Evolutionary conservation across 2,113 vertebrate species (phyloP).

Genomic region (Heteronetta atricapilla): DNA sequence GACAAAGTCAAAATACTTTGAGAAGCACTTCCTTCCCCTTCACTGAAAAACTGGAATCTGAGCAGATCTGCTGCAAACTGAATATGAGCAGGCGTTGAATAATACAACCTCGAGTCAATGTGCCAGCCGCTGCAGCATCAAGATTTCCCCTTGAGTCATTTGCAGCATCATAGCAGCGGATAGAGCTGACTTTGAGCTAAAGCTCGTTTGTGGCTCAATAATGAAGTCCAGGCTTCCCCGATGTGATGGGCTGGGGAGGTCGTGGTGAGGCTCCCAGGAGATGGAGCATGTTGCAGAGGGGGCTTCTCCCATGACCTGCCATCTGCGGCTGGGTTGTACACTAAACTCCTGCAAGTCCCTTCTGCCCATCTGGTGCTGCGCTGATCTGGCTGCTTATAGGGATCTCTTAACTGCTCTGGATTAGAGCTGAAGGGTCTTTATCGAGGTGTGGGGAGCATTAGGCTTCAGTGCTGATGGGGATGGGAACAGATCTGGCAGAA

Average conservation of each 20-base stretch:
- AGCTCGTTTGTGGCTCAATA: background rate
- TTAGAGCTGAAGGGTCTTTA: background rate
- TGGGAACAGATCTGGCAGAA: background rate
- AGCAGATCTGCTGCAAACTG: background rate
- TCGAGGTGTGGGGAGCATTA: fast-evolving
- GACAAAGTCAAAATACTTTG: background rate
- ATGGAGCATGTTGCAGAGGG: fast-evolving
- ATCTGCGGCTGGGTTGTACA: background rate
- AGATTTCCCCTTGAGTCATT: fast-evolving
- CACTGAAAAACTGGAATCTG: background rate
- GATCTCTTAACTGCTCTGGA: background rate
- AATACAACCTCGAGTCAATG: fast-evolving
- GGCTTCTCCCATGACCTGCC: background rate
- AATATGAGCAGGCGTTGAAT: background rate
- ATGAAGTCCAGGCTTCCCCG: fast-evolving
- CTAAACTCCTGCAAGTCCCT: background rate
- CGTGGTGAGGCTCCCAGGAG: fast-evolving
- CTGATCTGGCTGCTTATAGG: fast-evolving
- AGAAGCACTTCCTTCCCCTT: background rate
- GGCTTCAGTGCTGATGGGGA: background rate
- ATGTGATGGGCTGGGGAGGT: background rate
- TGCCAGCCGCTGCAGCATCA: background rate
- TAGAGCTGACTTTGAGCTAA: fast-evolving
- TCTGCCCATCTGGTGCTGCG: background rate
- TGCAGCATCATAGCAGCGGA: fast-evolving